Conservation (phyloP, 1,140 invertebrate species). For the Eumeta japonica region DNA sequence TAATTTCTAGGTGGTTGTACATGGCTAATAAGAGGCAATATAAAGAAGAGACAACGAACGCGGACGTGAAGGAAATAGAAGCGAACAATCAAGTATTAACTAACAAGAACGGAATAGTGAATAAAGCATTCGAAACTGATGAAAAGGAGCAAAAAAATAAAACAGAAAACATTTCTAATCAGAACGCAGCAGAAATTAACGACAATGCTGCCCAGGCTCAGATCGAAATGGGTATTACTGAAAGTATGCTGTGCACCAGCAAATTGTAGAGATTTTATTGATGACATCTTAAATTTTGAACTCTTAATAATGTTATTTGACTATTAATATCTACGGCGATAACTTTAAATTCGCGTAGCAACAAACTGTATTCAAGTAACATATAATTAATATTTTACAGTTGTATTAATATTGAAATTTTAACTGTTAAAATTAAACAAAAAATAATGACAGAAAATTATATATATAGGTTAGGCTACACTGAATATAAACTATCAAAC, state of each 20-base stretch:
- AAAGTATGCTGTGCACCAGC: conserved; percentile 43
- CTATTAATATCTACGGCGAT: too few relatives aligned
- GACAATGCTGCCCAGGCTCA: conserved; percentile 29
- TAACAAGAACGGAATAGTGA: conserved; percentile 28
- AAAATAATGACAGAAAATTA: too few relatives aligned
- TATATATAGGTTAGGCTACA: too few relatives aligned
- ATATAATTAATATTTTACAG: too few relatives aligned
- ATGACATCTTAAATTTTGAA: conserved; percentile 18
- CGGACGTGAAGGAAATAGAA: conserved; percentile 13
- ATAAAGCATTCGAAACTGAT: conserved; percentile 39
- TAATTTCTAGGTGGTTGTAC: conserved; percentile 43
- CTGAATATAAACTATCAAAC: too few relatives aligned
- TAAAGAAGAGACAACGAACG: conserved; percentile 10
- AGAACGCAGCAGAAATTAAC: conserved; percentile 9
- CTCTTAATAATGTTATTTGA: too few relatives aligned
- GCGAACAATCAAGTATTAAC: conserved; percentile 10
- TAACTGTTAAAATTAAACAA: too few relatives aligned
- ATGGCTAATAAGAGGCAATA: conserved; percentile 44
- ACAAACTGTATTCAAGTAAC: too few relatives aligned
- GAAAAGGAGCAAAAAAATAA: conserved; percentile 14
- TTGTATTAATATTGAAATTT: too few relatives aligned
- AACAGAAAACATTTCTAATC: background rate
- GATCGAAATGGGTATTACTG: conserved; percentile 47
- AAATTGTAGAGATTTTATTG: conserved; percentile 22
- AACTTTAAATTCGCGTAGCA: too few relatives aligned